Base-by-base conservation (phyloP, 2,888 invertebrate genomes). In the Drosophila maculinotata region DNA sequence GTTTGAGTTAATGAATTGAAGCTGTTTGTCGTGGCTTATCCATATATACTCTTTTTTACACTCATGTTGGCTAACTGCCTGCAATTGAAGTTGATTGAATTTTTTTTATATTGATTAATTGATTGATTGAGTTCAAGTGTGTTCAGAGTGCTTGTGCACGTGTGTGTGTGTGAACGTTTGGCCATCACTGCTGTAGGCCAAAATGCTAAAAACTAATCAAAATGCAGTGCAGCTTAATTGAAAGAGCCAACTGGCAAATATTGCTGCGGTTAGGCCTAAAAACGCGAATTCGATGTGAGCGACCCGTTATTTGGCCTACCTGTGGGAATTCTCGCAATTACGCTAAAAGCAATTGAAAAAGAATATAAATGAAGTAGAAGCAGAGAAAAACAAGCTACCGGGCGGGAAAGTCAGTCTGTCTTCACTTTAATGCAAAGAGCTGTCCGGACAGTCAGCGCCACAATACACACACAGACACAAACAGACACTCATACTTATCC, bases 281-380 rank as follows among this genome's bases (percentile, higher is more conserved):
- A 62, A 48, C 66, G 59, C 65, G 62, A 64, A 30, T 45, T 49
- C 51, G 60, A 25, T 56, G 47, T 57, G 45, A 36, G 49, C 31
- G 53, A 51, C 63, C 62, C 62, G 59, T 59, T 73, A 65, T 71
- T 75, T 68, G 69, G 57, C 62, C 68, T 76, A 78, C 86, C 81
- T 81, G 63, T 69, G 87, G 80, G 88, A 88, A 79, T 87, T 56
- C 79, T 76, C 41, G 86, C 87, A 88, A 88, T 88, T 88, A 88
- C 82, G 82, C 79, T 88, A 88, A 88, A 87, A 87, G 87, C 88
- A 87, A 86, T 88, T 87, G 76, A 57, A 57, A 67, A 68, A 69
- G 49, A 69, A 59, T 53, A 41, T 45, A 23, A 28, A 39, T 20
- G 30, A n/a, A 23, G 9, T 25, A 45, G 44, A 44, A 31, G n/a